Base-by-base conservation (phyloP, 1,140 invertebrate genomes). In the Centruroides sculpturatus region DNA sequence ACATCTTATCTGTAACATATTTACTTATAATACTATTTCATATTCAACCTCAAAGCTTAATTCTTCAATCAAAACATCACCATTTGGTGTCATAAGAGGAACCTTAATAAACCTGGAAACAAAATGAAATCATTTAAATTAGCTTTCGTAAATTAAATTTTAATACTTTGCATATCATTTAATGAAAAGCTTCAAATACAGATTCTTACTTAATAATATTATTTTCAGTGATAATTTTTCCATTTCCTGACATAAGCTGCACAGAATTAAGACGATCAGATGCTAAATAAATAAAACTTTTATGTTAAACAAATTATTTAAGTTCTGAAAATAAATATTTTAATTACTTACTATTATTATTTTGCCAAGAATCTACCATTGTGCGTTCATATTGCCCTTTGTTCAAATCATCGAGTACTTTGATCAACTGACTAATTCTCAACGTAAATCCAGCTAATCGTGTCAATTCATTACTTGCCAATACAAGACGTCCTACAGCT, bases 51-150 rank as follows among this genome's bases (percentile, higher is more conserved):
- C 89, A 70, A 98, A 94, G 55, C 80, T 82, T 3, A 98, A 75
- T 69, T 92, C 89, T 67, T 85, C 81, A 10, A 98, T 82, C 23
- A 99, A 80, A 23, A 98, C 79, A 76, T 99, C 95, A 9, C 95
- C 95, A 74, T 98, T 98, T 5, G 95, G 96, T 3, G 95, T 99
- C 9, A 98, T 85, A 34, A 98, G 76, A 4, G 94, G 93, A 5
- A 99, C 94, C 60, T 82, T 78, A 55, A 97, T 88, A 76, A 99
- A 98, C 82, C 63, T 64, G 12, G 1, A 13, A 13, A 3, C 3
- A 4, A 23, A 51, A 51, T 41, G 12, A 52, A 57, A 64, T 4
- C 46, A 51, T 7, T 53, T 6, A 36, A 6, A 35, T 53, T 23
- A n/a, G n/a, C n/a, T 53, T 23, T 34, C 51, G n/a, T n/a, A n/a